phyloP scores from a whole-genome alignment of 2,888 invertebrate species.

The Athalia circularis region DNA sequence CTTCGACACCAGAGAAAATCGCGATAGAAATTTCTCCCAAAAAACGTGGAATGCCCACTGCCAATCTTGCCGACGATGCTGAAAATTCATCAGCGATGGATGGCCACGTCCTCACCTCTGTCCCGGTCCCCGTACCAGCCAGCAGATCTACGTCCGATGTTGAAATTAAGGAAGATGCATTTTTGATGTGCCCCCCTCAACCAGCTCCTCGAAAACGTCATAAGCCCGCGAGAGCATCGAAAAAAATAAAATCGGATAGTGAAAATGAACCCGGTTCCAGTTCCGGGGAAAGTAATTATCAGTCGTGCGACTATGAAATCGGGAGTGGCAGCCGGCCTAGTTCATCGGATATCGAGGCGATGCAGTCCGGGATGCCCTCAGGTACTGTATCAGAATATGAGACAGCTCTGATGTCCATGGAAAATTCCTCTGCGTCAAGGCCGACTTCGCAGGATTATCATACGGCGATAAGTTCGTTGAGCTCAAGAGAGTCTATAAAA shows the following conservation, averaged over 20 bases:
- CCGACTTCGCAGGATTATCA: conserved; percentile 90
- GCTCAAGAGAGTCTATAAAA: conserved; percentile 92
- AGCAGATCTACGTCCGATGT: conserved; percentile 69
- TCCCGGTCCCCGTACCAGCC: conserved; percentile 59
- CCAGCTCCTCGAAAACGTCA: conserved; percentile 70
- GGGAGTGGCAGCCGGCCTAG: conserved; percentile 85
- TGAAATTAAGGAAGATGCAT: conserved; percentile 63
- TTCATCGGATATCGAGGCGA: conserved; percentile 91
- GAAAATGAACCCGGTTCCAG: conserved; percentile 90
- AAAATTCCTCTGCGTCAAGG: conserved; percentile 82
- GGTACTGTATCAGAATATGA: conserved; percentile 91
- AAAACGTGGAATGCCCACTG: background rate
- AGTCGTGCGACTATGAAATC: conserved; percentile 89
- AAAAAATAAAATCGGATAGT: conserved; percentile 84
- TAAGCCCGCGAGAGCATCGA: conserved; percentile 66
- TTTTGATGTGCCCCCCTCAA: conserved; percentile 61
- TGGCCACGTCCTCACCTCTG: background rate
- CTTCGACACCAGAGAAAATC: background rate
- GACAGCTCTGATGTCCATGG: conserved; percentile 88
- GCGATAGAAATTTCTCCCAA: background rate
- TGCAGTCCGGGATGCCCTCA: conserved; percentile 79
- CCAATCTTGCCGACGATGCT: background rate
- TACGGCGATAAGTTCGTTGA: conserved; percentile 90
- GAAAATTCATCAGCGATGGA: background rate
- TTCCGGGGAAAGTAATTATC: conserved; percentile 89